A percentile compares a stretch with the other conserved stretches of the same genome.
phyloP scores from a whole-genome alignment of 2,797 vertebrate species.

The Loriculus beryllinus region DNA sequence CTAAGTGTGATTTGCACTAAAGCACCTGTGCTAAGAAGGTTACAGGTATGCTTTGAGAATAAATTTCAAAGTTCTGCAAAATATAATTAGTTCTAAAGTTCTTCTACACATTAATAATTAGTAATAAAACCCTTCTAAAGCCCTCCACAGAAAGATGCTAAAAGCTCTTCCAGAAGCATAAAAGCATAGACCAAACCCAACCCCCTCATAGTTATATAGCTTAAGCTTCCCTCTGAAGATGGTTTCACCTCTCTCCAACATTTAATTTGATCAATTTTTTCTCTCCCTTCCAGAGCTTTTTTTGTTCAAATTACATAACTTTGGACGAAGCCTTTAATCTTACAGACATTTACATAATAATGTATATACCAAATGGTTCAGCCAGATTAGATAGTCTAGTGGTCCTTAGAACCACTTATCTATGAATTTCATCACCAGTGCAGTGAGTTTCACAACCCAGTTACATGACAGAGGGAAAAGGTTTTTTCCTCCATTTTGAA shows the following conservation, averaged over 20 bases:
- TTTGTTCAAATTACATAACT: neutral
- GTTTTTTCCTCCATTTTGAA: neutral
- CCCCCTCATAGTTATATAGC: neutral
- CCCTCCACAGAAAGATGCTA: neutral
- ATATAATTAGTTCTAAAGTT: slow-evolving; percentile 51
- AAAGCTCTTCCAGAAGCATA: slow-evolving; percentile 17
- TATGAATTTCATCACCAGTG: neutral
- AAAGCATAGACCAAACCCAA: neutral
- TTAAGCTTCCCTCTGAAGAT: neutral
- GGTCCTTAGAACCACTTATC: slow-evolving; percentile 18
- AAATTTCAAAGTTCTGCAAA: slow-evolving; percentile 65
- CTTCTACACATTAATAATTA: slow-evolving; percentile 58
- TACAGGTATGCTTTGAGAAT: slow-evolving; percentile 46
- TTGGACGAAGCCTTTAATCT: neutral
- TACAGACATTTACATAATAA: slow-evolving; percentile 32
- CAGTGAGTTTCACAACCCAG: neutral
- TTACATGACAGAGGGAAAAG: neutral
- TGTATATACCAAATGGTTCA: slow-evolving; percentile 32
- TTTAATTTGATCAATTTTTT: slow-evolving; percentile 1
- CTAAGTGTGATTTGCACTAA: slow-evolving; percentile 50
- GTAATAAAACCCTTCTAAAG: slow-evolving; percentile 50
- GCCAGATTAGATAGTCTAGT: slow-evolving; percentile 4
- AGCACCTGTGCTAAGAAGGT: slow-evolving; percentile 54
- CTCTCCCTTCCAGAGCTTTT: neutral
- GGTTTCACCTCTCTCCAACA: neutral